Evolutionary conservation across 2,113 vertebrate genomes (phyloP).

Genomic region (Dasyurus viverrinus): DNA sequence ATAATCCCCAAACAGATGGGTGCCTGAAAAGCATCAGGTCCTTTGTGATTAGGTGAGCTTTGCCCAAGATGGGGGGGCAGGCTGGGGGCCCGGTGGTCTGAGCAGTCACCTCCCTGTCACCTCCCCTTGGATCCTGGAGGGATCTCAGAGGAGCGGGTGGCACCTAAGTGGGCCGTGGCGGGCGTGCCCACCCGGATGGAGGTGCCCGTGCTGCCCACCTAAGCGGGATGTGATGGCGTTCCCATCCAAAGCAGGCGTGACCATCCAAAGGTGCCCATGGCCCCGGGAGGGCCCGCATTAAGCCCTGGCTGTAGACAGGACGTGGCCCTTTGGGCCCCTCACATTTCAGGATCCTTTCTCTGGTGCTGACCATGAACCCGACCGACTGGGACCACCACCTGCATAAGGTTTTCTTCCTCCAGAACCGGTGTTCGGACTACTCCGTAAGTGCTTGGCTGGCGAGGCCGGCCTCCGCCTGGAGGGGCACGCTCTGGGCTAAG

Average conservation of each 20-base stretch:
- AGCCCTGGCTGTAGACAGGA: neutral
- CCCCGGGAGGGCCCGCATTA: too few species aligned
- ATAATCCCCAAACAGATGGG: neutral
- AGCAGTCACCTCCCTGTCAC: neutral
- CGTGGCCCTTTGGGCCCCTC: neutral
- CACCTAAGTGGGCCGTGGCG: neutral
- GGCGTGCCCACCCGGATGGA: too few species aligned
- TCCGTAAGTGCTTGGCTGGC: neutral
- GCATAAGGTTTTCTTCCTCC: neutral
- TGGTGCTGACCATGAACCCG: neutral
- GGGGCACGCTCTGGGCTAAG: neutral
- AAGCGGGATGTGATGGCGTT: too few species aligned
- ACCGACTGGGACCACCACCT: neutral
- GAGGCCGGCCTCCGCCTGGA: neutral
- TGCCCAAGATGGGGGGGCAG: neutral
- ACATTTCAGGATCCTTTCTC: neutral
- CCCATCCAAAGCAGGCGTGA: neutral
- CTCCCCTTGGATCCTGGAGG: neutral
- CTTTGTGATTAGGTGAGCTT: neutral
- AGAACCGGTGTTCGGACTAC: neutral
- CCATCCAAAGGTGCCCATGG: neutral
- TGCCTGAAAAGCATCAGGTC: neutral
- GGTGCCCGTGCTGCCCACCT: too few species aligned
- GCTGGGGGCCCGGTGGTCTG: neutral
- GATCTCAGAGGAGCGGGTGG: fast-evolving